phyloP scores from a whole-genome alignment of 2,797 vertebrate genomes.

The Darevskia mixta region DNA sequence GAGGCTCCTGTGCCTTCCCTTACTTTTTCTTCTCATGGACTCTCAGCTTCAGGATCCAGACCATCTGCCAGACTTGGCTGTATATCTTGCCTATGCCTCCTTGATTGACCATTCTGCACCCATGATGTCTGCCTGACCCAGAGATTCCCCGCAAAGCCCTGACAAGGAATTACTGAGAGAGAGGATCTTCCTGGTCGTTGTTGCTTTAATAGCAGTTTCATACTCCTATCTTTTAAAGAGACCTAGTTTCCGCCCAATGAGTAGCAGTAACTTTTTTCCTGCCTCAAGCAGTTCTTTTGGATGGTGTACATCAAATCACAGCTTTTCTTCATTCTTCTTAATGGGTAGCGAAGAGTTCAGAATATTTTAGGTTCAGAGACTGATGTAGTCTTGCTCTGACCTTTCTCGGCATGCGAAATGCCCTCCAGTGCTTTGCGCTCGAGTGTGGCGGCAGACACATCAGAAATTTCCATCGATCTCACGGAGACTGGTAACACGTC shows the following conservation, averaged over 20 bases:
- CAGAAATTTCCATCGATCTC: conserved; percentile 74
- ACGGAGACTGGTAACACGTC: conserved; percentile 54
- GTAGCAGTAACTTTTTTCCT: conserved; percentile 52
- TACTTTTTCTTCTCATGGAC: neutral
- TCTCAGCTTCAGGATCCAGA: neutral
- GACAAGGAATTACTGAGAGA: neutral
- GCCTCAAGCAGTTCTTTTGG: conserved; percentile 72
- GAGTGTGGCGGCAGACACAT: conserved; percentile 66
- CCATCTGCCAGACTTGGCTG: neutral
- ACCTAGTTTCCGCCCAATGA: conserved; percentile 34
- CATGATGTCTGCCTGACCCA: neutral
- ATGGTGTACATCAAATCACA: conserved; percentile 73
- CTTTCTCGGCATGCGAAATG: conserved; percentile 71
- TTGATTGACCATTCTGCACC: neutral
- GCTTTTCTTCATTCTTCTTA: conserved; percentile 70
- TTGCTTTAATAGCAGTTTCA: conserved; percentile 18
- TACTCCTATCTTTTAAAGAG: conserved; percentile 34
- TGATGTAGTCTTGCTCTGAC: conserved; percentile 72
- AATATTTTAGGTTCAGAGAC: conserved; percentile 76
- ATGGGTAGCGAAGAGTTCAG: conserved; percentile 71
- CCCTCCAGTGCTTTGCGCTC: conserved; percentile 69
- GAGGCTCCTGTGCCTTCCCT: neutral
- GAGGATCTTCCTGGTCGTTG: neutral
- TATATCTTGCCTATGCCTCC: neutral
- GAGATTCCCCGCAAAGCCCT: neutral